Conservation (phyloP, 2,797 vertebrate genomes). For the Morelia viridis region DNA sequence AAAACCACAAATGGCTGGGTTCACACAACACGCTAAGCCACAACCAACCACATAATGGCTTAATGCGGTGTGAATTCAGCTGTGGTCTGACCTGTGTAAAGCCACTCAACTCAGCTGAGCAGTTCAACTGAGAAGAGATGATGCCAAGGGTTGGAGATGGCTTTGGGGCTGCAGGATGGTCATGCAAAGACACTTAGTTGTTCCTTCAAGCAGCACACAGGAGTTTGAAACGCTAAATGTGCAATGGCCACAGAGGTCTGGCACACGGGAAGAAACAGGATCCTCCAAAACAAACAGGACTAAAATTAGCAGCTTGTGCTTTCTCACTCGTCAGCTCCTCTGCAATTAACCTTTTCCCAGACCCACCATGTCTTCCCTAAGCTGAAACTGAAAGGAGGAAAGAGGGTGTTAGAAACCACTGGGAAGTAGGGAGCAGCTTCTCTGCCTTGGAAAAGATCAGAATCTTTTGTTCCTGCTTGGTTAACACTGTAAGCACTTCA, state of each 20-base stretch:
- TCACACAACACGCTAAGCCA: neutral
- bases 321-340: constrained; percentile 8
- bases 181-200: neutral
- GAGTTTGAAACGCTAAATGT: neutral
- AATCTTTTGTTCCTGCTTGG: neutral
- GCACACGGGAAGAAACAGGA: neutral
- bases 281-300: constrained; percentile 10
- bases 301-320: constrained; percentile 24
- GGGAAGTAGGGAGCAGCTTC: neutral
- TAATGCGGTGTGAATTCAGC: neutral
- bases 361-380: neutral
- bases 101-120: neutral
- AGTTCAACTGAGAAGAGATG: neutral
- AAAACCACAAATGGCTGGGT: neutral
- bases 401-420: neutral
- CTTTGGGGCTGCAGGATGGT: neutral
- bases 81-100: neutral
- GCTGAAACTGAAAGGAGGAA: neutral
- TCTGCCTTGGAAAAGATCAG: neutral
- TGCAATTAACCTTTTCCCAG: constrained; percentile 13
- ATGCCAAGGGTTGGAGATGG: neutral
- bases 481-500: neutral
- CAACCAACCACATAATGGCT: neutral
- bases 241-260: neutral
- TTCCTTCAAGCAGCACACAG: neutral